Evolutionary conservation across 2,888 invertebrate species (phyloP), one percentile per base, ranked within the genome.

Genomic region (Endotricha flammealis): DNA sequence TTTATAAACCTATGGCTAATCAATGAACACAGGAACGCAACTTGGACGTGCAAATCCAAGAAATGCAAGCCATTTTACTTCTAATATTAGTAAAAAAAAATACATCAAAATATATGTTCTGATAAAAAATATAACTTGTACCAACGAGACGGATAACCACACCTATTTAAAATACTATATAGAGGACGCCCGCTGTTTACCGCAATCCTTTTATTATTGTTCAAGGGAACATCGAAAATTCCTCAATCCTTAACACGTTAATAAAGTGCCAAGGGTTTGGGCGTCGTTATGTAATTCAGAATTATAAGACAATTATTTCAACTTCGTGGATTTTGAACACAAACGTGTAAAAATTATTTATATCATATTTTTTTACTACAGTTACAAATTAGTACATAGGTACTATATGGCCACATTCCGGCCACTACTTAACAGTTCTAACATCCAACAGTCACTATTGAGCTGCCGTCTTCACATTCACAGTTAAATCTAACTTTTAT

Each of bases 11-110:
- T 76, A 74, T 53, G 39, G 48, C 69, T 74, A 76, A 57, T 56
- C 59, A 69, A 68, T 80, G 81, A 82, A 83, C 81, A 82, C 79
- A 81, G 67, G 62, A 67, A 52, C n/a, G n/a, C n/a, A n/a, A n/a
- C 66, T 70, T 68, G 77, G 77, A 76, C 66, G 54, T 48, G 54
- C 59, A 59, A 60, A 69, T 74, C 70, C 67, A 75, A 74, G 68
- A 64, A 58, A 60, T 70, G 61, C 64, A 66, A 66, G 58, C 64
- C 58, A 62, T 42, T 53, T 10, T 41, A 43, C 41, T 20, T 38
- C 28, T 36, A 29, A 45, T 50, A 35, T 29, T 37, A 44, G 20
- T 20, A 20, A 20, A 20, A n/a, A 8, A 44, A 39, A 13, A 28
- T 29, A 22, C 16, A 25, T 28, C 12, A 29, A 23, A 29, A 36